Evolutionary conservation across 2,888 invertebrate species (phyloP).

Genomic region (Nomada lathburiana): DNA sequence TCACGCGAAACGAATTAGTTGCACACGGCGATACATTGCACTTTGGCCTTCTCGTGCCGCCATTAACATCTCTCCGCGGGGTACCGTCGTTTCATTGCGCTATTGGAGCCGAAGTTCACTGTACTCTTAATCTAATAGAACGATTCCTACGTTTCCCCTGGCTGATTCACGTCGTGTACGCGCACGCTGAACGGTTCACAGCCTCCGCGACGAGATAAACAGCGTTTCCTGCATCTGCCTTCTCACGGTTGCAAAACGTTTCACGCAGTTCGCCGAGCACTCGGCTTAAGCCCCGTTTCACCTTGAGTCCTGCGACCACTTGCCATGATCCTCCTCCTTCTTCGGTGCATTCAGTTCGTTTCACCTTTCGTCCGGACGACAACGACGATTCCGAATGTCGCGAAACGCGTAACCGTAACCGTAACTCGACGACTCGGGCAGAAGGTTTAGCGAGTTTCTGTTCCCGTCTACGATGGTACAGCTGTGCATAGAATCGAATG

Average conservation of each 20-base stretch:
- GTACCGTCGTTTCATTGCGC: background rate
- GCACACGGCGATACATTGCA: background rate
- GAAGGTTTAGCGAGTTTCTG: background rate
- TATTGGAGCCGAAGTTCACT: slow-evolving; percentile 13
- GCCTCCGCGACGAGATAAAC: slow-evolving; percentile 14
- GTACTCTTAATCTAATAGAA: slow-evolving; percentile 38
- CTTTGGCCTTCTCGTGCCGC: no score
- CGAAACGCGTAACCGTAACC: slow-evolving; percentile 13
- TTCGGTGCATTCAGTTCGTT: slow-evolving; percentile 28
- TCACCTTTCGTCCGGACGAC: slow-evolving; percentile 34
- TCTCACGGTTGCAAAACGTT: slow-evolving; percentile 14
- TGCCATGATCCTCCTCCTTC: no score
- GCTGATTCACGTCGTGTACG: slow-evolving; percentile 10
- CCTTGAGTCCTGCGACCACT: no score
- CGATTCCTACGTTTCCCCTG: slow-evolving; percentile 32
- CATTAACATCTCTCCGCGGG: background rate
- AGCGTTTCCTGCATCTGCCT: background rate
- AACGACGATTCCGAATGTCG: slow-evolving; percentile 35
- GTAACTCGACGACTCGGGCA: background rate
- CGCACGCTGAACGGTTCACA: background rate
- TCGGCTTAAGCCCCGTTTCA: background rate
- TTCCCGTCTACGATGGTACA: no score
- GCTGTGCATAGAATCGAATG: background rate
- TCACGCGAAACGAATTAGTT: background rate
- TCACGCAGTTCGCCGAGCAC: background rate